phyloP scores from a whole-genome alignment of 2,113 vertebrate species.

The Ammospiza nelsoni region DNA sequence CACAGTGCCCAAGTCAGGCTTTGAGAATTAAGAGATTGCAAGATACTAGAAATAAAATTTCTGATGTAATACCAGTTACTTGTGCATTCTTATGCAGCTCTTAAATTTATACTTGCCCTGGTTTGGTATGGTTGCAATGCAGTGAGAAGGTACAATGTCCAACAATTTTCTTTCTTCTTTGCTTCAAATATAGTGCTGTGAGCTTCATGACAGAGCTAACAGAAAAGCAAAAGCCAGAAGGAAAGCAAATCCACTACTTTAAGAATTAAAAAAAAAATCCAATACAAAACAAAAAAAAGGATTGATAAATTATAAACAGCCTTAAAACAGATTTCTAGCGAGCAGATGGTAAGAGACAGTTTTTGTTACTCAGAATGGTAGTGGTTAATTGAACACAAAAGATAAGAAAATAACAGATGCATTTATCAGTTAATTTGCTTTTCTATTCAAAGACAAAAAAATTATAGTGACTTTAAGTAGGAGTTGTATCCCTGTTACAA shows the following conservation, averaged over 20 bases:
- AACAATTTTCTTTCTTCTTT: background rate
- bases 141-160: background rate
- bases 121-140: background rate
- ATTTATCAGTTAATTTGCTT: conserved; percentile 27
- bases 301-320: conserved; percentile 13
- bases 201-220: background rate
- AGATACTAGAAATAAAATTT: background rate
- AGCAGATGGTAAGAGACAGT: conserved; percentile 51
- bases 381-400: conserved; percentile 45
- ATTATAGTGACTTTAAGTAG: conserved; percentile 2
- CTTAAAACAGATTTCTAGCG: conserved; percentile 39
- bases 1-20: background rate
- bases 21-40: background rate
- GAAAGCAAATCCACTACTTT: background rate
- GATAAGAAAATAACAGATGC: conserved; percentile 49
- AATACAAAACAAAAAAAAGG: background rate
- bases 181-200: background rate
- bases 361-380: conserved; percentile 47
- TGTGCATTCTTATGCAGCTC: background rate
- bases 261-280: background rate
- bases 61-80: background rate
- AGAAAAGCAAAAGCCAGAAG: background rate
- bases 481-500: conserved; percentile 14
- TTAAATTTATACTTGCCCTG: background rate
- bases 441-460: background rate